phyloP scores from a whole-genome alignment of 2,888 invertebrate genomes.

The Thysanoteuthis rhombus region DNA sequence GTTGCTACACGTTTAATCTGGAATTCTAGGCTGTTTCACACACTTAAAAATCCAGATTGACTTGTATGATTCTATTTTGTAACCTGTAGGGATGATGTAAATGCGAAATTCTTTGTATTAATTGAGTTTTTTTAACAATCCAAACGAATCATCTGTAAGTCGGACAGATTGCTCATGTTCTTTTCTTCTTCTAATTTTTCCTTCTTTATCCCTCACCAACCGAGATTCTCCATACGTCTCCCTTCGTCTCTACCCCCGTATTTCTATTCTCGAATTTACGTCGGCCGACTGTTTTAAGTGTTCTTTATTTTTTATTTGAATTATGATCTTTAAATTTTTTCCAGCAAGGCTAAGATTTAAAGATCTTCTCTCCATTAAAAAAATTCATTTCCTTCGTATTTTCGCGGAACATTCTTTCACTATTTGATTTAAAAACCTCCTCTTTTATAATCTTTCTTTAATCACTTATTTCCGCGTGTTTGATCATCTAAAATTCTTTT shows the following conservation, averaged over 20 bases:
- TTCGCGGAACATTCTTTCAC: neutral
- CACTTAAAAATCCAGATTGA: neutral
- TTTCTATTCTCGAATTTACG: neutral
- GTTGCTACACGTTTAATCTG: neutral
- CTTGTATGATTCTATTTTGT: neutral
- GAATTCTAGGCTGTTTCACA: neutral
- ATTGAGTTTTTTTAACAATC: neutral
- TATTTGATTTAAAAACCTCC: neutral
- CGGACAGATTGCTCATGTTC: neutral
- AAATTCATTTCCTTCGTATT: neutral
- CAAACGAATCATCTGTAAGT: neutral
- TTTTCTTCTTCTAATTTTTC: neutral
- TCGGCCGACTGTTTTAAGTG: neutral
- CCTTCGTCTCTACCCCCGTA: neutral
- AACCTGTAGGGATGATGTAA: neutral
- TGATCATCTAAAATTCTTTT: too few species aligned
- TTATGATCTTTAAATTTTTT: neutral
- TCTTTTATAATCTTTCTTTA: too few species aligned
- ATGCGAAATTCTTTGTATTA: neutral
- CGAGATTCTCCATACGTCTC: neutral
- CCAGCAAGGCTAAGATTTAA: neutral
- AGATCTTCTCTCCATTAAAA: neutral
- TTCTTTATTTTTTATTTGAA: neutral
- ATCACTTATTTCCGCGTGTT: too few species aligned
- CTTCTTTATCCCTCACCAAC: neutral